phyloP scores from a whole-genome alignment of 1,140 invertebrate species.

The Drosophila truncata region DNA sequence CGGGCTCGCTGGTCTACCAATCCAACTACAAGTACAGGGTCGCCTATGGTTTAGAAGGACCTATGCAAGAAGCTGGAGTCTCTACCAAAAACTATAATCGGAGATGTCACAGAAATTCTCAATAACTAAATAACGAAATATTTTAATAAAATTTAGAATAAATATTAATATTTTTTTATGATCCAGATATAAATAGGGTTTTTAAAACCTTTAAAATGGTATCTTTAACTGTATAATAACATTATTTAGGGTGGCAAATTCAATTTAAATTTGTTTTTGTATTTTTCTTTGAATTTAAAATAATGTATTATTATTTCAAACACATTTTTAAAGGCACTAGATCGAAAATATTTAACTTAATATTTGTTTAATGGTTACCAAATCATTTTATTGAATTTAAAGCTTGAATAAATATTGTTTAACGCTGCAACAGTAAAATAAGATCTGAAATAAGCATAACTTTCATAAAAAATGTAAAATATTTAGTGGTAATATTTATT shows the following conservation, averaged over 20 bases:
- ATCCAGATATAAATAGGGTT: too few species aligned
- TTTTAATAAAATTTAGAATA: not conserved
- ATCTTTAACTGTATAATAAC: too few species aligned
- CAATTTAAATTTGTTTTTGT: too few species aligned
- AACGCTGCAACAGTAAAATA: not conserved
- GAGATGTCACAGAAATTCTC: constrained; percentile 8
- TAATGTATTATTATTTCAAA: not conserved
- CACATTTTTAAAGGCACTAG: not conserved
- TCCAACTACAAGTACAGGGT: constrained; percentile 38
- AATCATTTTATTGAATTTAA: too few species aligned
- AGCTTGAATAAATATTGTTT: too few species aligned
- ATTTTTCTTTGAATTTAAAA: not conserved
- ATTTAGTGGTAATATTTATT: too few species aligned
- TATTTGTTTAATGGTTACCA: not conserved
- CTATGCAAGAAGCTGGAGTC: constrained; percentile 23
- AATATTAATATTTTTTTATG: too few species aligned
- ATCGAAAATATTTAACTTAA: not conserved
- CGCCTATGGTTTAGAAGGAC: constrained; percentile 28
- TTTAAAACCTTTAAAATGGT: too few species aligned
- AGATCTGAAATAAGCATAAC: too few species aligned
- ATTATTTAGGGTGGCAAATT: too few species aligned
- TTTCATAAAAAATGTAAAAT: too few species aligned
- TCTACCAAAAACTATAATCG: constrained; percentile 13
- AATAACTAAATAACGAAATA: not conserved
- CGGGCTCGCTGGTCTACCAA: constrained; percentile 35